Conservation (phyloP, 2,888 invertebrate species). For the Autographa pulchrina region DNA sequence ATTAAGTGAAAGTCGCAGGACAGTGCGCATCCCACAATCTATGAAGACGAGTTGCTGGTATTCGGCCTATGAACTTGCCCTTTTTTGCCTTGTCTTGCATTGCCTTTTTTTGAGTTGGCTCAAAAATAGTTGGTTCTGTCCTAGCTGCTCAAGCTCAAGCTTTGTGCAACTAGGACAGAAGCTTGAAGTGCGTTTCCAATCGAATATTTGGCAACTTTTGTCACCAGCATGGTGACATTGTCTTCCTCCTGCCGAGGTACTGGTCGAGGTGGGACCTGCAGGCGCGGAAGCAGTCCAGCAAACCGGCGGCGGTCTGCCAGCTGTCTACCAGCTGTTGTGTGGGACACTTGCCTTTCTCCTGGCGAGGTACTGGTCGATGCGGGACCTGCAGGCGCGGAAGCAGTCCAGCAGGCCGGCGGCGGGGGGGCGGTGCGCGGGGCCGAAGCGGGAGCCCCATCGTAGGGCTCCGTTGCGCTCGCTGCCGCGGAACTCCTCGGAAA, state of each 20-base stretch:
- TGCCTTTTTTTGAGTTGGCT: too few species aligned
- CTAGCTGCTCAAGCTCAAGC: too few species aligned
- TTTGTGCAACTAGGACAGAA: too few species aligned
- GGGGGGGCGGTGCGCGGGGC: constrained; percentile 84
- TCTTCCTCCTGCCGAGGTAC: neutral
- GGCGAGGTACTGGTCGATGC: constrained; percentile 94
- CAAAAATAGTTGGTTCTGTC: too few species aligned
- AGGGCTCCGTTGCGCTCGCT: constrained; percentile 81
- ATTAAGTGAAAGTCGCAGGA: too few species aligned
- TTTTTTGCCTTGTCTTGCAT: too few species aligned
- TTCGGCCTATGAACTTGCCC: too few species aligned
- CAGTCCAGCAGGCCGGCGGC: constrained; percentile 92
- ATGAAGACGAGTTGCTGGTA: too few species aligned
- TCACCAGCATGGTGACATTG: neutral
- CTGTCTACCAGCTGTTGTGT: neutral
- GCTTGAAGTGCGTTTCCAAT: too few species aligned
- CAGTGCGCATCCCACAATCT: too few species aligned
- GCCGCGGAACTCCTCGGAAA: constrained; percentile 89
- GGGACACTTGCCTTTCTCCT: constrained; percentile 91
- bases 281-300: too few species aligned
- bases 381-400: constrained; percentile 93
- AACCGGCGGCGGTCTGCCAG: neutral
- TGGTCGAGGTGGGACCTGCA: neutral
- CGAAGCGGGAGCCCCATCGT: constrained; percentile 84
- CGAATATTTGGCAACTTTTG: neutral